Base-by-base conservation (phyloP, 2,888 invertebrate species). In the Blastobasis adustella region DNA sequence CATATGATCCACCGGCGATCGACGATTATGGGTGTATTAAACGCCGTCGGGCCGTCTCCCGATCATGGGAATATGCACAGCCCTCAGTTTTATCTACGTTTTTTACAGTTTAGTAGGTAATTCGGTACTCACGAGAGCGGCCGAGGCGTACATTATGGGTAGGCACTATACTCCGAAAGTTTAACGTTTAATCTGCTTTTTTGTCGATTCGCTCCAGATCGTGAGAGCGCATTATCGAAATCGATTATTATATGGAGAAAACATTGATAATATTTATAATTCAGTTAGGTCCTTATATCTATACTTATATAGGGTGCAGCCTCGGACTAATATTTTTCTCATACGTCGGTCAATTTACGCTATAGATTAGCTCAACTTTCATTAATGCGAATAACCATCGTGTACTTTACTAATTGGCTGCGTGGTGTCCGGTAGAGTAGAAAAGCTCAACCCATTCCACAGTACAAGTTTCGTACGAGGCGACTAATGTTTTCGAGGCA, bases 1-100 rank as follows among this genome's bases (percentile, higher is more conserved):
- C 81, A 83, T 84, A 79, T 79, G 81, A 79, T 80, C 79, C 78
- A 66, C 67, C 74, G 73, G 75, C 81, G 79, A 78, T 73, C 80
- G 74, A 67, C 79, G 78, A 86, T 87, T 86, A 87, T 82, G 80
- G 82, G 73, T 76, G 72, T 76, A 85, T 86, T 86, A 86, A 79
- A 79, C 71, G 82, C 79, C 76, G 78, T 76, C 79, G 71, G 65
- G 67, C 66, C 79, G 76, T 79, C 80, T 80, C 73, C 73, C 69
- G 79, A 75, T 73, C 83, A 84, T 84, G 86, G 85, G 85, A 86
- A 85, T 78, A 80, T 80, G 76, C 73, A 69, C 73, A 70, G 65
- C 69, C 65, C 61, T 72, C 67, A 66, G 67, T 73, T 76, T 77
- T 75, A 78, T 79, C 81, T 80, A 81, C 79, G 76, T 82, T 84